These are phyloP conservation scores for Aplochiton taeniatus DNA, from an alignment of 2,797 vertebrate species.

Conservation along the genomic window DNA sequence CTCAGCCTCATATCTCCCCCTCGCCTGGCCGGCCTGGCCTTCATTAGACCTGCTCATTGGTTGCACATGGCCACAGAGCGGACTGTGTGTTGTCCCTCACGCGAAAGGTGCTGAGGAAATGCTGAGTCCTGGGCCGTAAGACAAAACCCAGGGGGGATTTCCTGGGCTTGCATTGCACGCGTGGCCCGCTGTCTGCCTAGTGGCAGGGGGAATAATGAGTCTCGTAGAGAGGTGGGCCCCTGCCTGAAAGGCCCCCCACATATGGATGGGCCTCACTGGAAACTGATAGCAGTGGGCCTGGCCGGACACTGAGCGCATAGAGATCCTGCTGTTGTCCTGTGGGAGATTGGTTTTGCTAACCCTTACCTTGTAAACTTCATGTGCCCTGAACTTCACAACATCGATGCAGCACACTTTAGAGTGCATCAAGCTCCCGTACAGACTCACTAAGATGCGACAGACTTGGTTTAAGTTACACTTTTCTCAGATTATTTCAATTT, in stretches of 20 bases:
- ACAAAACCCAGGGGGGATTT: constrained; percentile 72
- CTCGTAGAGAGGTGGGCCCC: constrained; percentile 53
- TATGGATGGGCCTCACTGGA: constrained; percentile 46
- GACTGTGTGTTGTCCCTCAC: constrained; percentile 75
- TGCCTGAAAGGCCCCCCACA: constrained; percentile 47
- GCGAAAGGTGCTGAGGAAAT: constrained; percentile 84
- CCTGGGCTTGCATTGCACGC: constrained; percentile 75
- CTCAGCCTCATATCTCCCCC: constrained; percentile 37
- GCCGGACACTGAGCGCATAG: constrained; percentile 56
- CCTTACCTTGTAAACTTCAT: constrained; percentile 56
- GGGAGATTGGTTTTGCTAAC: constrained; percentile 59
- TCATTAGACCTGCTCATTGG: constrained; percentile 83
- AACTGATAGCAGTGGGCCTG: constrained; percentile 59
- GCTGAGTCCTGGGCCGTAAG: constrained; percentile 73
- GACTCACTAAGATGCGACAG: too few species aligned
- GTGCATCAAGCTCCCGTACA: too few species aligned
- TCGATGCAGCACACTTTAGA: constrained; percentile 12
- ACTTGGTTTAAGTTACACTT: too few species aligned
- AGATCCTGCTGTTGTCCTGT: constrained; percentile 56
- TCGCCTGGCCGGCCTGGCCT: constrained; percentile 68
- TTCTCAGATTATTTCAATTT: too few species aligned
- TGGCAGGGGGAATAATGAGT: constrained; percentile 66
- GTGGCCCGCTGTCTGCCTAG: constrained; percentile 75
- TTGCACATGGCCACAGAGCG: constrained; percentile 76
- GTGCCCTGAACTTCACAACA: constrained; percentile 55